Evolutionary conservation across 2,888 invertebrate genomes (phyloP), one percentile per base, ranked within the genome.

Genomic region (Helicoverpa assulta): DNA sequence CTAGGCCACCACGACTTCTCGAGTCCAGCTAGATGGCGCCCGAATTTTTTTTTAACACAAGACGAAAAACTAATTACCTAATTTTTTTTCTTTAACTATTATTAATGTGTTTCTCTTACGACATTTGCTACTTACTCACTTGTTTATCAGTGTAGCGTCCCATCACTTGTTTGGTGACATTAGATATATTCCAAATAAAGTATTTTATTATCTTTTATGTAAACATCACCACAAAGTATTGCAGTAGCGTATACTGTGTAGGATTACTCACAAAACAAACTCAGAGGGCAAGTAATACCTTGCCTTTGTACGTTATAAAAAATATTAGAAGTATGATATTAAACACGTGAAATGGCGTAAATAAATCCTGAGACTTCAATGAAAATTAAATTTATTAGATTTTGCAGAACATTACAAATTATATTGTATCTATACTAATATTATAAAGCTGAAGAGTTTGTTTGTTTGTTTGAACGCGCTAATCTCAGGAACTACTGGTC

Each of bases 81-180:
- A n/a, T 3, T 3, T 3, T 26, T 26, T 26, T 26, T 26, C 26
- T 26, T 26, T 26, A 26, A 26, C 26, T 3, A 47, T 47, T n/a
- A 12, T 43, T 47, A n/a, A 47, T 47, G 16, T 47, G n/a, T 47
- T 5, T n/a, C 47, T 40, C 3, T n/a, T 47, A n/a, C n/a, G 47
- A 43, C 10, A 37, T 18, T 40, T 12, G 4, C 12, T 12, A 37
- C 37, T 40, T 52, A 56, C 40, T 5, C 47, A 65, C 37, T 40
- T 26, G 19, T 50, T 37, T 57, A 53, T 50, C 12, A 14, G 19
- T 21, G 53, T 14, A 4, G 56, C 26, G 43, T n/a, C 43, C 2
- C 59, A 56, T 68, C 18, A 33, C 55, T n/a, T 14, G 47, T 70
- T 69, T 76, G 56, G 21, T 56, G 70, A 40, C 33, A 47, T 65